Evolutionary conservation across 2,797 vertebrate species (phyloP).

Genomic region (Acipenser oxyrinchus): DNA sequence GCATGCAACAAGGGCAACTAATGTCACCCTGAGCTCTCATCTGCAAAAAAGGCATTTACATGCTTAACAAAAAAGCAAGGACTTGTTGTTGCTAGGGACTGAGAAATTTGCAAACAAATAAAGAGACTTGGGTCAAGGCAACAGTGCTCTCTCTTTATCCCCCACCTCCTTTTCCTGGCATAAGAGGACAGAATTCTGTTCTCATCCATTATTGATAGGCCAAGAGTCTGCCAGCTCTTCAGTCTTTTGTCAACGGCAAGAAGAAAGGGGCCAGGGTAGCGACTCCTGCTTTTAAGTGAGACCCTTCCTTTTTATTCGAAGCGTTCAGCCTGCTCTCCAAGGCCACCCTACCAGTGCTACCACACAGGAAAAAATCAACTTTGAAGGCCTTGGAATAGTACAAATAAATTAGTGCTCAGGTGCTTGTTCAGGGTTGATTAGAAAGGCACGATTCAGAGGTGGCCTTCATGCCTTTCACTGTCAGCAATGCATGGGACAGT

Average conservation of each 20-base stretch:
- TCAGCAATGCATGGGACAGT: slow-evolving; percentile 29
- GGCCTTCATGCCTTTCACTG: slow-evolving; percentile 51
- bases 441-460: slow-evolving; percentile 37
- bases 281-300: slow-evolving; percentile 43
- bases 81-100: slow-evolving; percentile 6
- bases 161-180: slow-evolving; percentile 38
- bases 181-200: slow-evolving; percentile 47
- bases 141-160: slow-evolving; percentile 24
- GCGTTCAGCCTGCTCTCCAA: slow-evolving; percentile 47
- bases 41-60: slow-evolving; percentile 2
- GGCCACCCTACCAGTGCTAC: slow-evolving; percentile 43
- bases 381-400: slow-evolving; percentile 44
- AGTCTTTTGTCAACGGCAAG: slow-evolving; percentile 37
- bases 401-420: slow-evolving; percentile 46
- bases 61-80: slow-evolving; percentile 4
- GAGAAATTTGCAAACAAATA: slow-evolving; percentile 18
- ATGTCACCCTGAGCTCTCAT: neutral
- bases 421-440: slow-evolving; percentile 47
- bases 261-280: slow-evolving; percentile 48
- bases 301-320: slow-evolving; percentile 52
- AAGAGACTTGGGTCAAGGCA: slow-evolving; percentile 24
- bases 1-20: neutral
- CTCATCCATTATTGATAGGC: slow-evolving; percentile 67
- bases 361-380: slow-evolving; percentile 37
- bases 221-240: slow-evolving; percentile 54